These are phyloP conservation scores for Ammodytes dubius DNA, from an alignment of 2,113 vertebrate genomes.

Conservation along the genomic window DNA sequence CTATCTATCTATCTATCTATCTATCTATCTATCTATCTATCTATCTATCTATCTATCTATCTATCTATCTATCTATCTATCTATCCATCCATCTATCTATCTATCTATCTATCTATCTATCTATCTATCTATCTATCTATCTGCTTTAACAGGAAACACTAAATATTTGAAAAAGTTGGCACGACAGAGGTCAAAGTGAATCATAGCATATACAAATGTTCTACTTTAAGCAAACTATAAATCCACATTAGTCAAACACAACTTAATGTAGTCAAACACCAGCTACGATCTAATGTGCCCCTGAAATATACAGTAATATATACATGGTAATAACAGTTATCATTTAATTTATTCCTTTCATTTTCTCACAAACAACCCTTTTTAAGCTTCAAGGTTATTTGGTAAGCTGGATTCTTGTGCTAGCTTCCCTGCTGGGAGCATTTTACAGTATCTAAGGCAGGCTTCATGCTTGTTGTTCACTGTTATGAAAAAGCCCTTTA, in stretches of 20 bases:
- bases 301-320: not conserved
- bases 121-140: constrained; percentile 2
- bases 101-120: constrained; percentile 37
- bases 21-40: constrained; percentile 2
- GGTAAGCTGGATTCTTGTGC: not conserved
- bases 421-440: not conserved
- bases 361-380: not conserved
- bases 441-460: constrained; percentile 28
- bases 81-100: not conserved
- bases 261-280: not conserved
- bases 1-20: constrained; percentile 37
- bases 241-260: not conserved
- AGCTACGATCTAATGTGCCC: not conserved
- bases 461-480: constrained; percentile 25
- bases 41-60: no score
- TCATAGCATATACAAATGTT: not conserved
- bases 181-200: not conserved
- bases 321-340: not conserved
- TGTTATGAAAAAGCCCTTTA: constrained; percentile 38
- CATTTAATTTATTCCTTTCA: constrained; percentile 1
- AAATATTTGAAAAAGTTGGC: not conserved
- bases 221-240: constrained; percentile 2
- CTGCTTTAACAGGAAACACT: not conserved
- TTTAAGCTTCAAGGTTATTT: constrained; percentile 17
- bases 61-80: no score